Percentiles rank a stretch among this genome's conserved stretches.
phyloP scores from a whole-genome alignment of 2,888 invertebrate species.

The Rhingia campestris region DNA sequence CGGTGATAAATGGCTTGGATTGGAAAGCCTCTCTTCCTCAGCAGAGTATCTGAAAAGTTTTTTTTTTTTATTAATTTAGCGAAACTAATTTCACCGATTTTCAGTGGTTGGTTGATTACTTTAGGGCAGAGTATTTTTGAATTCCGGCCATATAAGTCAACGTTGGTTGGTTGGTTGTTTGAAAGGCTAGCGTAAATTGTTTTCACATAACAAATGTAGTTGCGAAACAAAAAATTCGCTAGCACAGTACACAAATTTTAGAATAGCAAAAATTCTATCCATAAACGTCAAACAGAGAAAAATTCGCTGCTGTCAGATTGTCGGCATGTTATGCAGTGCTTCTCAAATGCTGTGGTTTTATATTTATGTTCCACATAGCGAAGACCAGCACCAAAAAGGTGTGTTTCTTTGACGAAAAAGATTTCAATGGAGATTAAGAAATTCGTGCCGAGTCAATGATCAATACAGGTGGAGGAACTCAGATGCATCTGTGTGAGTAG shows the following conservation, averaged over 20 bases:
- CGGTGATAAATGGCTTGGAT: conserved; percentile 31
- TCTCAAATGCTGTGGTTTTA: background rate
- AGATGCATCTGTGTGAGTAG: no score
- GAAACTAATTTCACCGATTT: background rate
- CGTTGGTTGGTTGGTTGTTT: background rate
- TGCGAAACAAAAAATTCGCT: conserved; percentile 63
- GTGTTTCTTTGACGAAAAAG: background rate
- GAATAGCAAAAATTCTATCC: conserved; percentile 25
- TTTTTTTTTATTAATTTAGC: conserved; percentile 10
- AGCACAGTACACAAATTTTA: conserved; percentile 51
- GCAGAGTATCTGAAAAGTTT: conserved; percentile 70
- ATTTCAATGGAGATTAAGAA: no score
- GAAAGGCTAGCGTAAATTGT: background rate
- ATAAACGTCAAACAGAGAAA: conserved; percentile 37
- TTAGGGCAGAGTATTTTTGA: conserved; percentile 81
- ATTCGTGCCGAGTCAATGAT: no score
- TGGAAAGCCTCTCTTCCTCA: conserved; percentile 76
- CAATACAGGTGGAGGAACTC: no score
- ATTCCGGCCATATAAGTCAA: conserved; percentile 80
- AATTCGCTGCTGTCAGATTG: conserved; percentile 4
- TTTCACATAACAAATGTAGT: conserved; percentile 58
- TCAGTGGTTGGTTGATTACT: conserved; percentile 73
- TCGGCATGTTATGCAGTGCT: background rate
- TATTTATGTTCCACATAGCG: background rate
- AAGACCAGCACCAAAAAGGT: background rate